These are phyloP conservation scores for Bergia puertoricense DNA, from an alignment of 92 coral and sea anemone genomes.

Conservation along the genomic window DNA sequence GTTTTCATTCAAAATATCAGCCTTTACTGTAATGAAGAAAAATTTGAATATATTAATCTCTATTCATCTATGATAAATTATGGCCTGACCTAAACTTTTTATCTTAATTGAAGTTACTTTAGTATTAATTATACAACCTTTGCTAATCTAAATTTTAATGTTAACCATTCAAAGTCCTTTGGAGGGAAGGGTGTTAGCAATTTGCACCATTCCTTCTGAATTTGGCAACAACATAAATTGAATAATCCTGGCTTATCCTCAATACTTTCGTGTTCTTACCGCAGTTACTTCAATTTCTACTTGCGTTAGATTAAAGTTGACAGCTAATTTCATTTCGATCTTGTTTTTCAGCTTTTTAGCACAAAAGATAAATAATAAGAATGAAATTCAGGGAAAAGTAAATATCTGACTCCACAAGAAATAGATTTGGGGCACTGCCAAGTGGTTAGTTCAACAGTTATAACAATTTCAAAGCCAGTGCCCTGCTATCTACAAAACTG, in stretches of 20 bases:
- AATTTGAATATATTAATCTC: not conserved
- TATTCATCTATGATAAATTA: too few species aligned
- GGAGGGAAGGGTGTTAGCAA: not conserved
- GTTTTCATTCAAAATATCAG: constrained; percentile 6
- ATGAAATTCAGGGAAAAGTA: not conserved
- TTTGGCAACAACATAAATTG: not conserved
- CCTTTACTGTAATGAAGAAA: not conserved
- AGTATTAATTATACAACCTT: not conserved
- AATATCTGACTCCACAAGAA: not conserved
- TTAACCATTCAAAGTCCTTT: not conserved
- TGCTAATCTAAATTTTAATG: not conserved
- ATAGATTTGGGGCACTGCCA: not conserved
- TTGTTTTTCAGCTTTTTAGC: not conserved
- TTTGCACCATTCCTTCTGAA: not conserved
- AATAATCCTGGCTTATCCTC: not conserved
- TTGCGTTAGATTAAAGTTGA: too few species aligned
- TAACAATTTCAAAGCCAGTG: not conserved
- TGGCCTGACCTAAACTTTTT: too few species aligned
- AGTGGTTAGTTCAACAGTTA: not conserved
- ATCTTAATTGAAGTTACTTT: not conserved
- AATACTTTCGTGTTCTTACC: too few species aligned
- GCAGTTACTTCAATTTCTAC: not conserved
- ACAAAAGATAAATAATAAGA: too few species aligned
- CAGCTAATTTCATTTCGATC: not conserved
- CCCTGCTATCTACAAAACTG: not conserved